phyloP scores from a whole-genome alignment of 2,888 invertebrate species.

The Cephalotes varians region DNA sequence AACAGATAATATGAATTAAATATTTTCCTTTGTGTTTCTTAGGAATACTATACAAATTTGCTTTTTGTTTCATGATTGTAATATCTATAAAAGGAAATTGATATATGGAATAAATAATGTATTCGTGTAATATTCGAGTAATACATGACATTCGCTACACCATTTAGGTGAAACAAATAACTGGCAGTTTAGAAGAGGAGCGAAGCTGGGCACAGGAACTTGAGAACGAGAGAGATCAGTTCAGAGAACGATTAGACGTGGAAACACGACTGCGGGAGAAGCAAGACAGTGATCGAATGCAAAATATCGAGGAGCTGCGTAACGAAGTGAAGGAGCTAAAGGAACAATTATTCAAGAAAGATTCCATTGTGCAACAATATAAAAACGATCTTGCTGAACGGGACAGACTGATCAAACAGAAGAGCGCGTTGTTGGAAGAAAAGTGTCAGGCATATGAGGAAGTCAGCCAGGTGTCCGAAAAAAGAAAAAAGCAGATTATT shows the following conservation, averaged over 20 bases:
- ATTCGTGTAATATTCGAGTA: not conserved
- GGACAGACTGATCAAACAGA: constrained; percentile 81
- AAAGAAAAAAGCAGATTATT: constrained; percentile 86
- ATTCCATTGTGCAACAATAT: constrained; percentile 79
- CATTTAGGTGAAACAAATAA: constrained; percentile 81
- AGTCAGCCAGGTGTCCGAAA: constrained; percentile 81
- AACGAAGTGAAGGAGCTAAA: constrained; percentile 80
- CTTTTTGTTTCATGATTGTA: not conserved
- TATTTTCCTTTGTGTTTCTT: not conserved
- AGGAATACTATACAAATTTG: not conserved
- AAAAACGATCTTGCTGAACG: constrained; percentile 81
- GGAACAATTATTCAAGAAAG: constrained; percentile 83
- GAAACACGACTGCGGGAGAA: constrained; percentile 79
- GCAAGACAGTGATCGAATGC: constrained; percentile 74
- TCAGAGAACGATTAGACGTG: constrained; percentile 78
- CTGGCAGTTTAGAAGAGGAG: constrained; percentile 81
- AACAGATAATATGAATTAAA: not conserved
- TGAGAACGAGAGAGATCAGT: constrained; percentile 81
- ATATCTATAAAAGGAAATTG: not conserved
- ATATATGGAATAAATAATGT: not conserved
- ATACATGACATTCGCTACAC: not conserved
- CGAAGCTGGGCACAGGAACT: constrained; percentile 82
- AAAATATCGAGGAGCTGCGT: constrained; percentile 77
- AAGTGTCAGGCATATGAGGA: constrained; percentile 80
- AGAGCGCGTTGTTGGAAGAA: constrained; percentile 79